These are phyloP conservation scores for Luehdorfia chinensis DNA, from an alignment of 1,140 invertebrate genomes.

Conservation along the genomic window DNA sequence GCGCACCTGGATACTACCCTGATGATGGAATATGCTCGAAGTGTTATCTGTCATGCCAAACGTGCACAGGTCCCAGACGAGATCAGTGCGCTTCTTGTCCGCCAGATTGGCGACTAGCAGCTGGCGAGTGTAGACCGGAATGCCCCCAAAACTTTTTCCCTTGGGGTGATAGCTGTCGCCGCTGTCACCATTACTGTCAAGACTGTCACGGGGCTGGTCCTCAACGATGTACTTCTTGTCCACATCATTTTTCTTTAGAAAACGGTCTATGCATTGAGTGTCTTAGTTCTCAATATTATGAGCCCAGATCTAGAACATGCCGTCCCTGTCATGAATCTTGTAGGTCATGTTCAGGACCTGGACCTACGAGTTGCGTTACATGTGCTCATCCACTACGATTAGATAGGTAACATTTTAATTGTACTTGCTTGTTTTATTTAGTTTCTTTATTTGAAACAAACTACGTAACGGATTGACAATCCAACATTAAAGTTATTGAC, in stretches of 20 bases:
- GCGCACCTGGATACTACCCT: slow-evolving; percentile 87
- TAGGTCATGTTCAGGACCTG: slow-evolving; percentile 82
- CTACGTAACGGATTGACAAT: too few species aligned
- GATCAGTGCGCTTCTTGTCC: slow-evolving; percentile 91
- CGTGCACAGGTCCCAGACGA: slow-evolving; percentile 81
- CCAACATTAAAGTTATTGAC: too few species aligned
- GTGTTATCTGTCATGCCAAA: slow-evolving; percentile 88
- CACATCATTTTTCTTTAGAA: slow-evolving; percentile 82
- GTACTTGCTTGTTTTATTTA: too few species aligned
- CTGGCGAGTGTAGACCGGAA: slow-evolving; percentile 87
- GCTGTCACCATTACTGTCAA: slow-evolving; percentile 89
- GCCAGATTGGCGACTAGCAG: slow-evolving; percentile 84
- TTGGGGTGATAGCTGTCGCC: slow-evolving; percentile 86
- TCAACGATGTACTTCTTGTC: slow-evolving; percentile 83
- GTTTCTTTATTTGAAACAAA: too few species aligned
- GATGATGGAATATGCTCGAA: slow-evolving; percentile 88
- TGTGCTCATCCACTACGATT: slow-evolving; percentile 82
- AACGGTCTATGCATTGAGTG: slow-evolving; percentile 85
- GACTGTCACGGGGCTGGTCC: slow-evolving; percentile 82
- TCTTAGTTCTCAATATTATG: slow-evolving; percentile 84
- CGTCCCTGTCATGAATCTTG: slow-evolving; percentile 85
- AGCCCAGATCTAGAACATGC: slow-evolving; percentile 82
- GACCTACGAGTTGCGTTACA: slow-evolving; percentile 82
- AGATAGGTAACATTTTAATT: slow-evolving; percentile 72
- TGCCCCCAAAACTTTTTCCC: slow-evolving; percentile 91